Base-by-base conservation (phyloP, 2,113 vertebrate species). In the Lethenteron reissneri region DNA sequence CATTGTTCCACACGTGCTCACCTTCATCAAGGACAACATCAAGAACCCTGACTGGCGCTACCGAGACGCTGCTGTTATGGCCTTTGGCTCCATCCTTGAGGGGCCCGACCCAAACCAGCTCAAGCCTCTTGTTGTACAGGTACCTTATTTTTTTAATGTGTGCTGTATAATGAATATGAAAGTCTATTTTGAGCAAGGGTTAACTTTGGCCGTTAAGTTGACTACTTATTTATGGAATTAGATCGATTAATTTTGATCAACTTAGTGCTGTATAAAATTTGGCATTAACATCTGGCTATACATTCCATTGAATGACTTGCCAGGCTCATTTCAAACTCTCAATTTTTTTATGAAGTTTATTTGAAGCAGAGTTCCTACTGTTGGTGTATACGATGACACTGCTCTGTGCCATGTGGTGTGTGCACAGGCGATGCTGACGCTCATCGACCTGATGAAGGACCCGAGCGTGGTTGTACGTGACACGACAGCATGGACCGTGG, bases 371-470 rank as follows among this genome's bases (percentile, higher is more conserved):
- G 41, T 41, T 41, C 41, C 5, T 41, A 41, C 41, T 41, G 41
- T 41, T 41, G 41, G 41, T 41, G 41, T 41, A 41, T 41, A 41
- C 6, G 41, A 41, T 41, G 41, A 41, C 41, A 58, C 70, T 71
- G 41, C 21, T 70, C 15, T 73, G 57, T 57, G 2, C 57, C 15
- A 64, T 15, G 56, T 59, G 70, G 3, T 25, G 12, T 71, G 19
- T 10, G 9, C 8, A 2, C 72, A 96, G 91, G 91, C 88, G 1
- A 95, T 97, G 90, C 90, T 91, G 1, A 97, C 89, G 1, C 76
- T 99, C 71, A 96, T 99, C 70, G 89, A 97, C 79, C 82, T 99
- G 78, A 97, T 99, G 94, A 96, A 94, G 79, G 92, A 99, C 74
- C 90, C 89, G 75, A 92, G 88, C 0, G 94, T 99, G 60, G 91